Evolutionary conservation across 2,888 invertebrate species (phyloP).

Genomic region (Limnephilus marmoratus): DNA sequence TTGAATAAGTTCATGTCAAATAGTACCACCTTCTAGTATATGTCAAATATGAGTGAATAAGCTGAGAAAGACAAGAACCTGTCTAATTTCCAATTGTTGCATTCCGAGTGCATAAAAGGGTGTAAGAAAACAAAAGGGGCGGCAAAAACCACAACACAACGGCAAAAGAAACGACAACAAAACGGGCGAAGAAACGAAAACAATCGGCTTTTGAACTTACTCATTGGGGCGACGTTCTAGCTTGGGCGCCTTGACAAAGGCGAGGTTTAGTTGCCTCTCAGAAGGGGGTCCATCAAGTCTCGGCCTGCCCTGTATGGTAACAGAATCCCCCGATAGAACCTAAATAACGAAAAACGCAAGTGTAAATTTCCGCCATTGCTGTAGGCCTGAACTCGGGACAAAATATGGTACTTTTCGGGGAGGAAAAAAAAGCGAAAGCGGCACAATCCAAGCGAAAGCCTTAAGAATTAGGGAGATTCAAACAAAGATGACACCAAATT

Average conservation of each 20-base stretch:
- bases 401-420: conserved; percentile 39
- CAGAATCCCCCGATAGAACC: conserved; percentile 97
- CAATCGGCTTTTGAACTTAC: conserved; percentile 65
- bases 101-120: too few species aligned
- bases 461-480: neutral
- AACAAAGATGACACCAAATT: conserved; percentile 2
- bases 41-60: too few species aligned
- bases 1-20: too few species aligned
- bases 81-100: too few species aligned
- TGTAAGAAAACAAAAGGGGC: too few species aligned
- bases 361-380: conserved; percentile 28
- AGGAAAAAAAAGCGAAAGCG: conserved; percentile 16
- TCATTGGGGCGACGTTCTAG: conserved; percentile 85
- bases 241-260: conserved; percentile 95
- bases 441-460: neutral
- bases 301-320: conserved; percentile 91
- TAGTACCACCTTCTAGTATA: too few species aligned
- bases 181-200: too few species aligned
- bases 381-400: conserved; percentile 1
- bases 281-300: conserved; percentile 92
- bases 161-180: too few species aligned
- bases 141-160: too few species aligned
- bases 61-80: too few species aligned
- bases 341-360: conserved; percentile 71
- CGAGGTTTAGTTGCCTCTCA: conserved; percentile 93